Evolutionary conservation across 92 coral and sea anemone genomes (phyloP).

Genomic region (Parazoanthus atlanticus): DNA sequence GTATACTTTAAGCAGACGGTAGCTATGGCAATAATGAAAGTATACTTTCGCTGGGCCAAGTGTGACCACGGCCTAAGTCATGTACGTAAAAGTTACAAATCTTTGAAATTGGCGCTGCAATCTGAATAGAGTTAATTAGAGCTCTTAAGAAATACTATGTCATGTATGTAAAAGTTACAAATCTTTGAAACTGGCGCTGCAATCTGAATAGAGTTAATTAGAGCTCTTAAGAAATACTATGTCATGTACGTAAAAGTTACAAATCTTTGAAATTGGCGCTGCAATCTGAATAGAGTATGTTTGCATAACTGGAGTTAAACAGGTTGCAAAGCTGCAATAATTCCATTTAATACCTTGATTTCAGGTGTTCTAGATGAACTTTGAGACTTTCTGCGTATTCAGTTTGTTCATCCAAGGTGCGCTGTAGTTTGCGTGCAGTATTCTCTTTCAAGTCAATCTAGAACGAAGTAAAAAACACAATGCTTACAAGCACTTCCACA

Average conservation of each 20-base stretch:
- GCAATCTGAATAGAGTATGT: too few species aligned
- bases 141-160: neutral
- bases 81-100: too few species aligned
- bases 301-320: neutral
- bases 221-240: neutral
- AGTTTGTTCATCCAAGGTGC: slow-evolving; percentile 92
- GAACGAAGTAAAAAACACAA: neutral
- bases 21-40: too few species aligned
- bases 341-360: slow-evolving; percentile 70
- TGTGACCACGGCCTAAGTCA: too few species aligned
- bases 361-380: slow-evolving; percentile 93
- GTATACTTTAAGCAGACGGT: too few species aligned
- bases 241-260: too few species aligned
- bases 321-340: neutral
- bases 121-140: neutral
- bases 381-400: slow-evolving; percentile 85
- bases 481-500: neutral
- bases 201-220: neutral
- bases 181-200: too few species aligned
- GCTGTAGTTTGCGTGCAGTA: slow-evolving; percentile 77
- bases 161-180: too few species aligned
- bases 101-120: too few species aligned
- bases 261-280: too few species aligned
- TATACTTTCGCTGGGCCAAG: too few species aligned
- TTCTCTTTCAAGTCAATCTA: slow-evolving; percentile 85